Conservation (phyloP, 2,888 invertebrate genomes). For the Sphaerophoria rueppellii region DNA sequence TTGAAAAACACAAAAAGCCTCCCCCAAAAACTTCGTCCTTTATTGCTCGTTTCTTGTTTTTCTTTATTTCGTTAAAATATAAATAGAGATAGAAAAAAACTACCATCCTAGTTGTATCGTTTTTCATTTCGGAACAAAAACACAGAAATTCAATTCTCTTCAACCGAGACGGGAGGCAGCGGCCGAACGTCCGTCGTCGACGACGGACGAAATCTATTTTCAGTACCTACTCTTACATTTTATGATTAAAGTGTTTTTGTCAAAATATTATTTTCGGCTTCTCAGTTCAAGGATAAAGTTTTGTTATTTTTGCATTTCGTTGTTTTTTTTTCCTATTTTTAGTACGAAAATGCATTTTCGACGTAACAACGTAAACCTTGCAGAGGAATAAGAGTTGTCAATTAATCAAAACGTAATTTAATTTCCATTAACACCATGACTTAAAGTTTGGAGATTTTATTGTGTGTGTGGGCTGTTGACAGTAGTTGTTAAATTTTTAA, state of each 20-base stretch:
- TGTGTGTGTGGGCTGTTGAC: neutral
- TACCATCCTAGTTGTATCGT: neutral
- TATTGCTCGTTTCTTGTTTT: neutral
- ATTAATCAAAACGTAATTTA: conserved; percentile 9
- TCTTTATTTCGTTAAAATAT: neutral
- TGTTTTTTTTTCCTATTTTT: too few species aligned
- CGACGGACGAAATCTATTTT: neutral
- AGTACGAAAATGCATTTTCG: neutral
- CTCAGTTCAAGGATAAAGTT: conserved; percentile 4
- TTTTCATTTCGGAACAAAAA: conserved; percentile 1
- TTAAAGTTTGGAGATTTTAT: neutral
- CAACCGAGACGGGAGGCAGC: neutral
- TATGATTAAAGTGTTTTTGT: conserved; percentile 16
- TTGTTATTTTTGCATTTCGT: neutral
- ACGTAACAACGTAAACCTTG: neutral
- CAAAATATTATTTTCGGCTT: neutral
- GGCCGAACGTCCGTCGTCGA: too few species aligned
- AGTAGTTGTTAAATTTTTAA: neutral
- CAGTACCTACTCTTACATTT: neutral
- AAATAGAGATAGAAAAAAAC: neutral
- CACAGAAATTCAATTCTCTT: conserved; percentile 3
- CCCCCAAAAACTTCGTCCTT: conserved; percentile 2
- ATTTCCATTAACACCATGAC: neutral
- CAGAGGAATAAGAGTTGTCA: neutral
- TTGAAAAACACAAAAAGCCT: neutral